These are phyloP conservation scores for Laodelphax striatellus DNA, from an alignment of 1,140 invertebrate species.

Conservation along the genomic window DNA sequence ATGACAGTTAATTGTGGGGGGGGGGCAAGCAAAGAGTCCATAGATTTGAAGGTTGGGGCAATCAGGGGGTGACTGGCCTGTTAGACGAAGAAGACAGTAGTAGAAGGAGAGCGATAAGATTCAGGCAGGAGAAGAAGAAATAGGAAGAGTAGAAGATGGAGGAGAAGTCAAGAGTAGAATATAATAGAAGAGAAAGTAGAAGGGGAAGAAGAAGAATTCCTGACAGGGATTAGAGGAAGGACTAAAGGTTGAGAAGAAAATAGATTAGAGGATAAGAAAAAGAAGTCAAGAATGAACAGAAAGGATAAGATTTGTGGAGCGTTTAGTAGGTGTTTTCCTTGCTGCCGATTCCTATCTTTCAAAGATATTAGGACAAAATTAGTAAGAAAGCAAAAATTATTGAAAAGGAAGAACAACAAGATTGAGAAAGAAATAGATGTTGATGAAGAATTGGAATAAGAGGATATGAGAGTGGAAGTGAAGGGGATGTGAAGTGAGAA, in stretches of 20 bases:
- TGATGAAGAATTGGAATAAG: neutral
- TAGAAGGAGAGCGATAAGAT: neutral
- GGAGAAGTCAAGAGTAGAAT: neutral
- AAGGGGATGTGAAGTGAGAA: neutral
- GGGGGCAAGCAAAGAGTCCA: slow-evolving; percentile 1
- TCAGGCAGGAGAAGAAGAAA: neutral
- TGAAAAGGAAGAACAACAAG: neutral
- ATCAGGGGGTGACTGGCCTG: neutral
- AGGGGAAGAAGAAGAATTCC: neutral
- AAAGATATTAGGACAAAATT: no score
- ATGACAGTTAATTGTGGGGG: neutral
- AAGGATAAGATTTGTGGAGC: no score
- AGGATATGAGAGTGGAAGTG: neutral
- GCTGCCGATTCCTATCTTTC: no score
- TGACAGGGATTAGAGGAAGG: slow-evolving; percentile 18
- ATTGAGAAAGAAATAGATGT: neutral
- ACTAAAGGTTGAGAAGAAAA: no score
- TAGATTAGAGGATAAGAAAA: no score
- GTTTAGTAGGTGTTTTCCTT: no score
- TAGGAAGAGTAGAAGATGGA: neutral
- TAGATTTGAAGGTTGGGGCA: neutral
- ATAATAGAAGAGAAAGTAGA: slow-evolving; percentile 11
- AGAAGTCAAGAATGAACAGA: no score
- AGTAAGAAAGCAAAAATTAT: no score
- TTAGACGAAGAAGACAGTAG: neutral